Evolutionary conservation across 2,888 invertebrate species (phyloP), one percentile per base, ranked within the genome.

Genomic region (Cybosia mesomella): DNA sequence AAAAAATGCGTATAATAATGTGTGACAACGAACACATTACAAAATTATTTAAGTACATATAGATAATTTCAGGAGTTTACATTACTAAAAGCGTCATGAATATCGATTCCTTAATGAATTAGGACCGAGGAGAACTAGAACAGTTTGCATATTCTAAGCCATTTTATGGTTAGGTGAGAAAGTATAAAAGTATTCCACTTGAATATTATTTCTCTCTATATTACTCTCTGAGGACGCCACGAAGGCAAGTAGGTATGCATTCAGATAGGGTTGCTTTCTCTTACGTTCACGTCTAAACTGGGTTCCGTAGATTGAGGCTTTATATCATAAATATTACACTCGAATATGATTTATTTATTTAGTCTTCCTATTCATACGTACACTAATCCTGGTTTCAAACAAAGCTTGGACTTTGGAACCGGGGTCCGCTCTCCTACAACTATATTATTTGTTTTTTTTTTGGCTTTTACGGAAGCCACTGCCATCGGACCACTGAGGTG

Each of bases 121-220:
- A 32, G 13, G 8, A 21, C 53, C 8, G 28, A 59, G 8, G 28
- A 36, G 24, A 60, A 49, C 24, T 57, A 21, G 59, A 43, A 18
- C 49, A 57, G 36, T 49, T 49, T 57, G 64, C 57, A 64, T 61
- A 24, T 58, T 57, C 36, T 21, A 36, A 57, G 53, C 49, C 24
- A 65, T 43, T 65, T 68, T 65, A 68, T 55, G 61, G 36, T 53
- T 24, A 69, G 62, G 61, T 65, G 65, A 62, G 62, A 65, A 62
- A 69, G 65, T 69, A 62, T 69, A 58, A 65, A 69, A 66, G 69
- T 65, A 58, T 57, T 43, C 68, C 58, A 65, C 61, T 58, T 34
- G 36, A 66, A 69, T 69, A 66, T 69, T 65, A n/a, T n/a, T 69
- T 69, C 69, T 69, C 65, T 65, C 18, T 28, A 62, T 61, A 69